Evolutionary conservation across 92 coral and sea anemone genomes (phyloP).

Genomic region (Palythoa grandis): DNA sequence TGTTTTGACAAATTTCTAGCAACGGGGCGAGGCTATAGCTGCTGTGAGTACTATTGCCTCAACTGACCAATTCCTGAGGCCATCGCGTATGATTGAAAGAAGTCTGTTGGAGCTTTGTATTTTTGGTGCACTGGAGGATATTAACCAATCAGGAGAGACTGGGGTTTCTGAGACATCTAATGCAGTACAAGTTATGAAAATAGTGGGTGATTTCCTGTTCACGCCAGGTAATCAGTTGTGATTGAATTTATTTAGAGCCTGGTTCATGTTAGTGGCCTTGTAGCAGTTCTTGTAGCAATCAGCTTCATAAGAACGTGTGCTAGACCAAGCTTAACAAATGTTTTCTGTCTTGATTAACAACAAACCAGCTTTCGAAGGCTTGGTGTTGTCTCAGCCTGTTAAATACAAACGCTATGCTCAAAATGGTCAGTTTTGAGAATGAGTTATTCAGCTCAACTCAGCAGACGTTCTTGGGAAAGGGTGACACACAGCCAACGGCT

Average conservation of each 20-base stretch:
- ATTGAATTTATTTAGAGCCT: not conserved
- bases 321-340: no score
- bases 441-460: no score
- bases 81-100: slow-evolving; percentile 86
- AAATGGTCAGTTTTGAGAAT: no score
- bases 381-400: no score
- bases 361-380: no score
- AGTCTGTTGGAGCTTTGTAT: slow-evolving; percentile 86
- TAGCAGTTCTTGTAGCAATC: no score
- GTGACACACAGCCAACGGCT: no score
- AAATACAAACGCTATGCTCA: no score
- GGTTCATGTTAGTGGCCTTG: no score
- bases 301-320: not conserved
- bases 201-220: slow-evolving; percentile 92
- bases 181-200: slow-evolving; percentile 92
- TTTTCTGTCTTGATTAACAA: no score
- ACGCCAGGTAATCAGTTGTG: slow-evolving; percentile 71
- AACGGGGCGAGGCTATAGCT: slow-evolving; percentile 87
- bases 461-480: no score
- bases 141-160: slow-evolving; percentile 91
- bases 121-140: slow-evolving; percentile 84
- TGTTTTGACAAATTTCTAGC: not conserved
- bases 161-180: slow-evolving; percentile 89
- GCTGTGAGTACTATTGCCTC: slow-evolving; percentile 90
- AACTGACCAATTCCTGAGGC: slow-evolving; percentile 74